Percentiles rank a stretch among this genome's conserved stretches.
These are phyloP conservation scores for Xyrauchen texanus DNA, from an alignment of 2,113 vertebrate species.

Conservation along the genomic window DNA sequence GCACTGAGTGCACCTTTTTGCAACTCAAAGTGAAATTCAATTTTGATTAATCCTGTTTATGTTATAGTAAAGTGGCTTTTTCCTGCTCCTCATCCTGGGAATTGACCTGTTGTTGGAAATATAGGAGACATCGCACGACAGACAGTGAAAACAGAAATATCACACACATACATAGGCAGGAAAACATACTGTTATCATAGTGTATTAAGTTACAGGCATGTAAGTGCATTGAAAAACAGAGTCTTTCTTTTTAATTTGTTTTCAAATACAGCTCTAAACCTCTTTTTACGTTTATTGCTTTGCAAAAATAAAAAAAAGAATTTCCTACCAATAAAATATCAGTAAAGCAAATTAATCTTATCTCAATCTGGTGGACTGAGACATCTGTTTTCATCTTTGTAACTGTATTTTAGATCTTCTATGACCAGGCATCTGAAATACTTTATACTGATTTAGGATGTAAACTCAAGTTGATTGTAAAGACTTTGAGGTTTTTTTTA, in stretches of 20 bases:
- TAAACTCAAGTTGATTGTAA: neutral
- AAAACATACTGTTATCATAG: slow-evolving; percentile 40
- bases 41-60: slow-evolving; percentile 26
- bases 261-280: slow-evolving; percentile 18
- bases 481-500: neutral
- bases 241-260: no score
- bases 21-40: slow-evolving; percentile 1
- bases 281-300: no score
- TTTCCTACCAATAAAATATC: slow-evolving; percentile 57
- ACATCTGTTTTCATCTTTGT: slow-evolving; percentile 41
- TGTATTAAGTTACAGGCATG: slow-evolving; percentile 25
- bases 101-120: neutral
- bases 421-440: slow-evolving; percentile 13
- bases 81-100: neutral
- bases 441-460: slow-evolving; percentile 14
- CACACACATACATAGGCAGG: slow-evolving; percentile 17
- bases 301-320: neutral
- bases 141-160: slow-evolving; percentile 19
- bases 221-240: slow-evolving; percentile 50
- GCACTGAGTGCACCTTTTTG: slow-evolving; percentile 5
- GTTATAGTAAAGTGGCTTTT: neutral
- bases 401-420: slow-evolving; percentile 31
- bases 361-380: slow-evolving; percentile 25
- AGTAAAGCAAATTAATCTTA: slow-evolving; percentile 49
- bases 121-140: neutral